Percentiles rank a stretch among this genome's conserved stretches.
These are phyloP conservation scores for Dicyrtoma fusca DNA, from an alignment of 2,888 invertebrate species.

Conservation along the genomic window DNA sequence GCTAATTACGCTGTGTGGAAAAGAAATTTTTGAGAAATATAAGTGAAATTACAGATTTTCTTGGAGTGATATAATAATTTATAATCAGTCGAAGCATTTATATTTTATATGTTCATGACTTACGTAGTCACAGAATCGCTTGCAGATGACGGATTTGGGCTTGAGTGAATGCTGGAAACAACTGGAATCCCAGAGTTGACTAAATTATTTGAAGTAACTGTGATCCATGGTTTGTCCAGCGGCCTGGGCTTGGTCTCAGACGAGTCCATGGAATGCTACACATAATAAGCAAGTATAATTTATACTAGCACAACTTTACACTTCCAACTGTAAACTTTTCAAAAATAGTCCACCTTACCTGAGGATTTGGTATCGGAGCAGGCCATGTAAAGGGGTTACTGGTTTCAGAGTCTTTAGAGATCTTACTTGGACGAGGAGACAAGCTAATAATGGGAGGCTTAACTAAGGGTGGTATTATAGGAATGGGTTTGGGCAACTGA, in stretches of 20 bases:
- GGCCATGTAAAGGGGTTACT: slow-evolving; percentile 1
- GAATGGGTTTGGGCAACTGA: not conserved
- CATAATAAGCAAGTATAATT: not conserved
- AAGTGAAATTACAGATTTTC: not conserved
- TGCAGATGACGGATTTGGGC: too few relatives aligned
- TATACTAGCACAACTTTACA: not conserved
- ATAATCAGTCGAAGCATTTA: too few relatives aligned
- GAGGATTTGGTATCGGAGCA: not conserved
- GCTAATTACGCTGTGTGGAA: too few relatives aligned
- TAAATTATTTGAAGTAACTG: too few relatives aligned
- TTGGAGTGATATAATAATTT: not conserved
- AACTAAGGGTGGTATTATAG: not conserved
- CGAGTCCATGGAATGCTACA: not conserved
- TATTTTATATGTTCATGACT: too few relatives aligned
- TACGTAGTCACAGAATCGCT: too few relatives aligned
- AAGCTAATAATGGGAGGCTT: not conserved
- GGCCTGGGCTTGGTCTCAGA: not conserved
- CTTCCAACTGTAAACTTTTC: not conserved
- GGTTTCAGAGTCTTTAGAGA: not conserved
- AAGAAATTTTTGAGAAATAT: not conserved
- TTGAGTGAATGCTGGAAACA: too few relatives aligned
- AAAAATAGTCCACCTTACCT: not conserved
- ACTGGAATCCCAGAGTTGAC: too few relatives aligned
- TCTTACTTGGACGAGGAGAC: slow-evolving; percentile 19
- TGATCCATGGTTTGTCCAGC: not conserved